A percentile compares a stretch with the other conserved stretches of the same genome.
Evolutionary conservation across 2,113 vertebrate genomes (phyloP).

Genomic region (Callopanchax toddi): DNA sequence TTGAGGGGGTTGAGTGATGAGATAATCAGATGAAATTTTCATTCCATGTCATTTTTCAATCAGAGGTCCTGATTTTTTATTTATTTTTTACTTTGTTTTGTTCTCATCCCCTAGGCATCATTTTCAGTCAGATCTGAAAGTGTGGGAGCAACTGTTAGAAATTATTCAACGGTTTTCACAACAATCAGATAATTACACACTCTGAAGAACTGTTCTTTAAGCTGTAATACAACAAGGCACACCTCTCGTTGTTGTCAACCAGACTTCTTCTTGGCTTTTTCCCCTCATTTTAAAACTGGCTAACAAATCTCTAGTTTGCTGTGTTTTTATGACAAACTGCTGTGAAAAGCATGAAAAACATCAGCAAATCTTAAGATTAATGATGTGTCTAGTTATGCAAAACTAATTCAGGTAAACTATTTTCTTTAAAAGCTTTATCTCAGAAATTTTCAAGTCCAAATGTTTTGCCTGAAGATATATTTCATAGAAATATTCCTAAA

Average conservation of each 20-base stretch:
- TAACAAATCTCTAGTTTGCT: slow-evolving; percentile 7
- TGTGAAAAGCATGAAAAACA: background rate
- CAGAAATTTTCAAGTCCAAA: background rate
- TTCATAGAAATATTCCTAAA: no score
- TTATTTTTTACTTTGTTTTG: slow-evolving; percentile 18
- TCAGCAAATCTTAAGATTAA: no score
- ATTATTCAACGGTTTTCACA: slow-evolving; percentile 6
- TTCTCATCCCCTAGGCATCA: background rate
- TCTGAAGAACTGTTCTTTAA: slow-evolving; percentile 13
- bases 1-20: slow-evolving; percentile 15
- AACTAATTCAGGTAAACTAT: no score
- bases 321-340: background rate
- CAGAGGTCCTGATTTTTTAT: slow-evolving; percentile 14
- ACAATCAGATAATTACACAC: slow-evolving; percentile 17
- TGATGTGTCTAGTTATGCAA: no score
- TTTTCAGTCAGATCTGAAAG: slow-evolving; percentile 18
- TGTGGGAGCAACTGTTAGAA: slow-evolving; percentile 1
- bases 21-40: slow-evolving; percentile 25
- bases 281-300: slow-evolving; percentile 3
- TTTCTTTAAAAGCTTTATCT: no score
- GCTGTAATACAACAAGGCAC: background rate
- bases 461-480: background rate
- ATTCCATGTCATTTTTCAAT: slow-evolving; percentile 19
- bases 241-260: background rate
- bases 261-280: background rate